A percentile compares a stretch with the other conserved stretches of the same genome.
phyloP scores from a whole-genome alignment of 1,140 invertebrate species.

The Scaptomyza hsui region DNA sequence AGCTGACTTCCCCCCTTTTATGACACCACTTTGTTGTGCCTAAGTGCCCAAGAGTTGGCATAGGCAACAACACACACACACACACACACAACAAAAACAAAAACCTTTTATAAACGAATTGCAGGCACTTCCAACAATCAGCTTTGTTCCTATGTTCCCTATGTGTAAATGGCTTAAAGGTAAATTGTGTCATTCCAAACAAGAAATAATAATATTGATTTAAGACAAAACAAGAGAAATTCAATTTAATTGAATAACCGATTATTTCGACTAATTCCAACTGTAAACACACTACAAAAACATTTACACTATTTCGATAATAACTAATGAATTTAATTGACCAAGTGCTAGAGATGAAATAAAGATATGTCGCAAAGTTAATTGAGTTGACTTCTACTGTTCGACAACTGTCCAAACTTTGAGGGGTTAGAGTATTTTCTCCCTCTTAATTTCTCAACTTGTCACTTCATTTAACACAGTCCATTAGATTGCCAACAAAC shows the following conservation, averaged over 20 bases:
- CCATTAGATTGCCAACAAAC: neutral
- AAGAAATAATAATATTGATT: neutral
- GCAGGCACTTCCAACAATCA: conserved; percentile 1
- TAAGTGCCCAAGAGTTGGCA: conserved; percentile 39
- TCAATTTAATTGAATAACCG: conserved; percentile 10
- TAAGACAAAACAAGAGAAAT: neutral
- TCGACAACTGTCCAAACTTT: neutral
- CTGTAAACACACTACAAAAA: neutral
- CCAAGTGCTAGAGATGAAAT: neutral
- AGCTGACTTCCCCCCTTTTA: conserved; percentile 7
- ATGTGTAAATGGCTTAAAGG: neutral
- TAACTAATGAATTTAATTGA: conserved; percentile 1
- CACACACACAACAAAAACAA: too few species aligned
- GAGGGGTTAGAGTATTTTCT: neutral
- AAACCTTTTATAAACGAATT: conserved; percentile 14
- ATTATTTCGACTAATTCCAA: too few species aligned
- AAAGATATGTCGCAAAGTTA: neutral
- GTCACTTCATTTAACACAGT: neutral
- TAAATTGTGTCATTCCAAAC: conserved; percentile 7
- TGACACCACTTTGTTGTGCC: conserved; percentile 42
- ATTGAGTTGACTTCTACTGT: neutral
- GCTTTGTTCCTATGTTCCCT: neutral
- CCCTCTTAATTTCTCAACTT: neutral
- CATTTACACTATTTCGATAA: neutral
- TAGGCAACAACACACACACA: too few species aligned